phyloP scores from a whole-genome alignment of 1,140 invertebrate genomes.

The Orius insidiosus region DNA sequence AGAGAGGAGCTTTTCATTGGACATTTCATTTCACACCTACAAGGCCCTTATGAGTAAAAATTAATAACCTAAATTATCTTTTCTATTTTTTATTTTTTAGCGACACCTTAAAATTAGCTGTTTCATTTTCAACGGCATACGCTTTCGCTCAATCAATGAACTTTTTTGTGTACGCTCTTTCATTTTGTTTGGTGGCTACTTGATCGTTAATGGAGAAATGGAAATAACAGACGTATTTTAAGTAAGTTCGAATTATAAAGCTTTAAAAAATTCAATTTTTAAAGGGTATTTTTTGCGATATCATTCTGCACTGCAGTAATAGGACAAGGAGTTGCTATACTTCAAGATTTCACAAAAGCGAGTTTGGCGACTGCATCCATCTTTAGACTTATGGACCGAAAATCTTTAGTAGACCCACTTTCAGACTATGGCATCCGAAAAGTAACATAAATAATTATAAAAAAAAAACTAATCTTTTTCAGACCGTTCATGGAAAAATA shows the following conservation, averaged over 20 bases:
- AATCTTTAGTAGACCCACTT: constrained; percentile 31
- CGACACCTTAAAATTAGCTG: constrained; percentile 36
- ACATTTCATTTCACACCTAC: not conserved
- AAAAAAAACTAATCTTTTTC: constrained; percentile 27
- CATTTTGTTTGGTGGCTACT: constrained; percentile 50
- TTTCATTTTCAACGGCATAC: constrained; percentile 45
- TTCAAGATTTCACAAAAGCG: constrained; percentile 42
- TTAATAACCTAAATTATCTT: not conserved
- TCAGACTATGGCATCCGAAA: constrained; percentile 25
- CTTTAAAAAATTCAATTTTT: too few relatives aligned
- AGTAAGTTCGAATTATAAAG: constrained; percentile 29
- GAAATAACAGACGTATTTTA: constrained; percentile 44
- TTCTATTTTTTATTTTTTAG: constrained; percentile 19
- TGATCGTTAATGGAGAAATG: constrained; percentile 42
- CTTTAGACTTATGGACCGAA: constrained; percentile 31
- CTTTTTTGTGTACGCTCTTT: constrained; percentile 54
- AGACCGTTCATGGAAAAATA: constrained; percentile 41
- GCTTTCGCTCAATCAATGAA: constrained; percentile 50
- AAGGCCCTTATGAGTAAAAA: constrained; percentile 1
- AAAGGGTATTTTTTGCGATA: constrained; percentile 29
- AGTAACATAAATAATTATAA: constrained; percentile 5
- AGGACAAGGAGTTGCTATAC: constrained; percentile 31
- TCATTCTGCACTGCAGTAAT: constrained; percentile 28
- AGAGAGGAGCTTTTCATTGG: not conserved
- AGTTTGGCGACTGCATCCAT: constrained; percentile 34